Conservation (phyloP, 2,797 vertebrate species). For the Synanceia verrucosa region DNA sequence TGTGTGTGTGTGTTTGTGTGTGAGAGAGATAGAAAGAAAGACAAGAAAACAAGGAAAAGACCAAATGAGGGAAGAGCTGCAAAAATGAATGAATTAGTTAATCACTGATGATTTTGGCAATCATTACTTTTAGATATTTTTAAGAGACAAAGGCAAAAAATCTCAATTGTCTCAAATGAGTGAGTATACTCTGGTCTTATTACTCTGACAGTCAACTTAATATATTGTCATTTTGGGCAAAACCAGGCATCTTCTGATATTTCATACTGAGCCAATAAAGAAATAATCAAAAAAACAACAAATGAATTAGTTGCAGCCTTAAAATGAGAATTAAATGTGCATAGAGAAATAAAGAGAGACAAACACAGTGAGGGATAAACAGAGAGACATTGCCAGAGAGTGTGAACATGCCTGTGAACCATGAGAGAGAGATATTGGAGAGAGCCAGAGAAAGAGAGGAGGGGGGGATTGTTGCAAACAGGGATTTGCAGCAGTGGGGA, state of each 20-base stretch:
- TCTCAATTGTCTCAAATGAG: no score
- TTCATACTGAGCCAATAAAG: no score
- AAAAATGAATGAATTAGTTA: no score
- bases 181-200: no score
- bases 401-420: constrained; percentile 64
- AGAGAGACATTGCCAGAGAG: constrained; percentile 63
- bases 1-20: background rate
- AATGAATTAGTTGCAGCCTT: background rate
- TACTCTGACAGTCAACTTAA: no score
- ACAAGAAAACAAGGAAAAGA: background rate
- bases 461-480: constrained; percentile 70
- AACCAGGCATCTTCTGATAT: no score
- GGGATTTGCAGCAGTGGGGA: constrained; percentile 78
- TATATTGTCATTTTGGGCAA: no score
- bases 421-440: constrained; percentile 56
- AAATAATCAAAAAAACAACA: background rate
- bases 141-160: no score
- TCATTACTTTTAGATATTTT: no score
- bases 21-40: background rate
- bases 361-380: constrained; percentile 18
- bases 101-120: no score
- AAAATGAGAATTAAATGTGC: background rate
- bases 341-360: constrained; percentile 17
- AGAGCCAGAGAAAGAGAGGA: constrained; percentile 12
- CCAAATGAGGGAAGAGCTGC: no score